A percentile compares a stretch with the other conserved stretches of the same genome.
Conservation (phyloP, 2,888 invertebrate genomes). For the Xestia c-nigrum region DNA sequence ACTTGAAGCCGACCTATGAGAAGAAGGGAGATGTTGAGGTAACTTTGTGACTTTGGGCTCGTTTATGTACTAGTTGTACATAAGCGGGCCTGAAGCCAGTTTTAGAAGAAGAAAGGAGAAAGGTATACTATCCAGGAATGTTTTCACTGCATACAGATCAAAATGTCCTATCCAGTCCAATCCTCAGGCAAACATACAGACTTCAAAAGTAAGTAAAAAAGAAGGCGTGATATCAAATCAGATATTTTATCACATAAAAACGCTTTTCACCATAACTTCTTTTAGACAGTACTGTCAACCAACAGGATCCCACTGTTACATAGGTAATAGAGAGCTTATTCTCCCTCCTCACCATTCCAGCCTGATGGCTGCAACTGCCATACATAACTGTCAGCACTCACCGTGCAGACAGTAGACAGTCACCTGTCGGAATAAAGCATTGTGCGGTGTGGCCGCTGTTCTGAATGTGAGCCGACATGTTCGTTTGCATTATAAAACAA, state of each 20-base stretch:
- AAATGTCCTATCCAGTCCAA: too few species aligned
- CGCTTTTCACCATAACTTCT: background rate
- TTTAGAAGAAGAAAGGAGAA: too few species aligned
- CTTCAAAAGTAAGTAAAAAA: background rate
- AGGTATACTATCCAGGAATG: background rate
- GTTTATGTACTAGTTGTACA: background rate
- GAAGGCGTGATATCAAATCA: background rate
- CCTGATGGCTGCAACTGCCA: background rate
- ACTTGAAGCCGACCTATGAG: too few species aligned
- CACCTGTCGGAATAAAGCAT: slow-evolving; percentile 9
- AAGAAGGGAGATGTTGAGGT: too few species aligned
- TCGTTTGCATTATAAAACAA: slow-evolving; percentile 45
- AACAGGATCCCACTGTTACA: background rate
- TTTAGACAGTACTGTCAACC: too few species aligned
- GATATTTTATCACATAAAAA: background rate
- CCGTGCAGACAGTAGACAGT: slow-evolving; percentile 6
- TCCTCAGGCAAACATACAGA: background rate
- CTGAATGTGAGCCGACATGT: slow-evolving; percentile 9
- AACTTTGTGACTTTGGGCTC: background rate
- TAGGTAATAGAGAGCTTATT: background rate
- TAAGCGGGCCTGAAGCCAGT: background rate
- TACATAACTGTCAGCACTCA: slow-evolving; percentile 4
- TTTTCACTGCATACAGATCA: background rate
- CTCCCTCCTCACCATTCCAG: background rate
- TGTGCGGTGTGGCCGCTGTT: slow-evolving; percentile 1